Evolutionary conservation across 2,797 vertebrate genomes (phyloP), one percentile per base, ranked within the genome.

Genomic region (Chiropotes sagulatus): DNA sequence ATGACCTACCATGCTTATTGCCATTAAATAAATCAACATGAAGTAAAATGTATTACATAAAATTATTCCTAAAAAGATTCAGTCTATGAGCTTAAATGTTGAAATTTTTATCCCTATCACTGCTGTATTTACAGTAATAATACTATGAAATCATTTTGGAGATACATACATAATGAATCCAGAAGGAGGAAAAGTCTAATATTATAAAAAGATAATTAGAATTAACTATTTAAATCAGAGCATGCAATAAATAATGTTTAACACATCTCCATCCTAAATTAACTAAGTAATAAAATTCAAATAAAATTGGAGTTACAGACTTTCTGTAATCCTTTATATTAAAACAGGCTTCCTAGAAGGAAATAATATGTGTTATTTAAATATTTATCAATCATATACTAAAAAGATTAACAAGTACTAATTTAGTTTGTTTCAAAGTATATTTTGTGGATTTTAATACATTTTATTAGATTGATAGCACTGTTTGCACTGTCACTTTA

Each of bases 161-260:
- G n/a, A 80, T 19, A 87, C 22, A 90, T 8, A 86, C 11, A 82
- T 61, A 48, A 12, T 92, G 58, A 93, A 96, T 86, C n/a, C 22
- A 76, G 15, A 58, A 52, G 3, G 75, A 46, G 80, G 80, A 57
- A 83, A 57, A 33, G 20, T n/a, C 82, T 36, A 84, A 13, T 33
- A 58, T 70, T 33, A 46, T 33, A 11, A 89, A 93, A 93, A 92
- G 41, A 92, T 78, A 67, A 72, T 41, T 85, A 81, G 75, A 88
- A 84, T 85, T 76, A 67, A 41, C 36, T 61, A 79, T 48, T 78
- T 88, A 44, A 75, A 61, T 20, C n/a, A 88, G 17, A 54, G 5
- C 13, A 94, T 84, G 28, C 13, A 75, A 84, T 88, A 88, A 86
- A 87, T 94, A 88, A 70, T 33, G 84, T 19, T 94, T 61, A 80